Percentiles rank a stretch among this genome's conserved stretches.
Conservation (phyloP, 2,113 vertebrate genomes). For the Promerops cafer region DNA sequence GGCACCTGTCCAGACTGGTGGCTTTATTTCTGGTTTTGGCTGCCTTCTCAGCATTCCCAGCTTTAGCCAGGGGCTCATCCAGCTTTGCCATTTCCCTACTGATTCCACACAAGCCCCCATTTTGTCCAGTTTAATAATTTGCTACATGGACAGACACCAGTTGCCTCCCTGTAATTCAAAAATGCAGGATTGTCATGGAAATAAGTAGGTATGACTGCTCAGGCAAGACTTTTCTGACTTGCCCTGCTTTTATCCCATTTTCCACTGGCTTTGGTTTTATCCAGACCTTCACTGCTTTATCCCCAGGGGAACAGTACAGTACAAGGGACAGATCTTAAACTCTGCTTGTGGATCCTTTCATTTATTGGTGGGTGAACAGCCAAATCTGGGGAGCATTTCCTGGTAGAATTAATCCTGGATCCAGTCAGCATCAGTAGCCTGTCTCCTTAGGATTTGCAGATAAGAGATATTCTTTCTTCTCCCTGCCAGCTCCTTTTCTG, state of each 20-base stretch:
- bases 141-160: not conserved
- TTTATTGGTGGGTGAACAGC: not conserved
- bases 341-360: not conserved
- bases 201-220: not conserved
- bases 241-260: not conserved
- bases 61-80: not conserved
- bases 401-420: not conserved
- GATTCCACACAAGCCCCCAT: rapidly evolving
- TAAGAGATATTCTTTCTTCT: not conserved
- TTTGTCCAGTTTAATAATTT: not conserved
- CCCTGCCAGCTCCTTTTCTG: not conserved
- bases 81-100: not conserved
- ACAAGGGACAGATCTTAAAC: not conserved
- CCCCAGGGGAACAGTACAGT: not conserved
- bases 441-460: not conserved
- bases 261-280: not conserved
- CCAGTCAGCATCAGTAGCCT: not conserved
- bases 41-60: not conserved
- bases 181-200: not conserved
- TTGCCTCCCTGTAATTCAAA: not conserved
- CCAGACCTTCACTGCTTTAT: not conserved
- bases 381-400: not conserved
- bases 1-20: not conserved
- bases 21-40: not conserved
- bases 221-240: not conserved